Conservation (phyloP, 2,888 invertebrate genomes). For the Meandrusa payeni region DNA sequence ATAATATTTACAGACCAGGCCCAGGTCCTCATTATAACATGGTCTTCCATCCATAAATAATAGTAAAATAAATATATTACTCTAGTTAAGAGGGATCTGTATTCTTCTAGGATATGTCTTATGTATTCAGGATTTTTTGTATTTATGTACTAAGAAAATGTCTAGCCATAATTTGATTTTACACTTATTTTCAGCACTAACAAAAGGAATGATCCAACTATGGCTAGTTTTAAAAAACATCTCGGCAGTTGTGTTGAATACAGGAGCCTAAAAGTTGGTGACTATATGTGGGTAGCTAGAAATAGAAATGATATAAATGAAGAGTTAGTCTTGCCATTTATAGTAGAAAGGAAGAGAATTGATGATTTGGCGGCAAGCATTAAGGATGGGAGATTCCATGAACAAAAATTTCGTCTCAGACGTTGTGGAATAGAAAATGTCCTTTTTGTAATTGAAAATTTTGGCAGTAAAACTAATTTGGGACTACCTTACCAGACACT, state of each 20-base stretch:
- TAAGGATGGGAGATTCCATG: slow-evolving; percentile 93
- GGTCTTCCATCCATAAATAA: no score
- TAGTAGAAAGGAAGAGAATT: slow-evolving; percentile 96
- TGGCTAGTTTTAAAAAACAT: slow-evolving; percentile 83
- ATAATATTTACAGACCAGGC: no score
- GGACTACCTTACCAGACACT: slow-evolving; percentile 86
- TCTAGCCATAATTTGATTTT: no score
- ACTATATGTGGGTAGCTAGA: slow-evolving; percentile 92
- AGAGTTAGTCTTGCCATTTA: slow-evolving; percentile 93
- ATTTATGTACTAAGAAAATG: no score
- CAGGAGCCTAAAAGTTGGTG: slow-evolving; percentile 92
- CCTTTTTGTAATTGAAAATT: slow-evolving; percentile 92
- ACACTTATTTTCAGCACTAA: slow-evolving; percentile 67
- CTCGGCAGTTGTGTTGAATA: slow-evolving; percentile 86
- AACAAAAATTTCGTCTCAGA: slow-evolving; percentile 95
- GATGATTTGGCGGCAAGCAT: slow-evolving; percentile 95
- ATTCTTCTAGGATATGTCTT: no score
- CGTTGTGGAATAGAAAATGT: slow-evolving; percentile 89
- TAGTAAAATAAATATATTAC: no score
- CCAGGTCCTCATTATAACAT: no score
- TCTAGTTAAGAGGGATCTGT: no score
- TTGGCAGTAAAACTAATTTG: slow-evolving; percentile 83
- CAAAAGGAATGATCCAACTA: slow-evolving; percentile 80
- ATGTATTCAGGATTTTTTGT: no score
- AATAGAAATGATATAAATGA: slow-evolving; percentile 63